Percentiles rank a stretch among this genome's conserved stretches.
Evolutionary conservation across 2,797 vertebrate genomes (phyloP).

Genomic region (Lagorchestes hirsutus): DNA sequence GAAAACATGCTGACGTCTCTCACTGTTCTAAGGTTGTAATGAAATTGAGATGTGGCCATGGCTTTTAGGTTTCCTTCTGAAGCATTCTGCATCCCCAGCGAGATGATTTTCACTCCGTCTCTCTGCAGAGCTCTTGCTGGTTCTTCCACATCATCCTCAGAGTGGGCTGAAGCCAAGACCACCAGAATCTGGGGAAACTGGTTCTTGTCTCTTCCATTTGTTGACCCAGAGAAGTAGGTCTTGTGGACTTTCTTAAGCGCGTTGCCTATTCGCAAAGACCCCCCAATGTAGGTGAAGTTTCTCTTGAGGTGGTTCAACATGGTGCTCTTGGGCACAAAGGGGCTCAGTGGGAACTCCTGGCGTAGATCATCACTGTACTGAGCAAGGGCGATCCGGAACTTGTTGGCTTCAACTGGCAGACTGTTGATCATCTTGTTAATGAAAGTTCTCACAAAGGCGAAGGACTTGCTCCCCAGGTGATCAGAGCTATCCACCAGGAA

Average conservation of each 20-base stretch:
- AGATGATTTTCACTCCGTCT: conserved; percentile 81
- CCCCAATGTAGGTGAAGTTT: conserved; percentile 73
- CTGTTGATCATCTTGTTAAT: conserved; percentile 82
- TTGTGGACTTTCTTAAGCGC: conserved; percentile 75
- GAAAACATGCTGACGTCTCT: conserved; percentile 71
- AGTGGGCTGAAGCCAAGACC: conserved; percentile 78
- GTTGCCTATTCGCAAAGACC: conserved; percentile 70
- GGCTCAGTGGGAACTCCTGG: conserved; percentile 73
- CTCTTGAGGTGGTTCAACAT: conserved; percentile 82
- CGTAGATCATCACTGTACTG: conserved; percentile 77
- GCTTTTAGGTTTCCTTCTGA: conserved; percentile 71
- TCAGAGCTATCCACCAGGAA: conserved; percentile 89
- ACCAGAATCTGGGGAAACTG: conserved; percentile 80
- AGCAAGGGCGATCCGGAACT: conserved; percentile 77
- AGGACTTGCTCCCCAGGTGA: conserved; percentile 73
- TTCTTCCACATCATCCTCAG: conserved; percentile 78
- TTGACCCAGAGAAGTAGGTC: conserved; percentile 69
- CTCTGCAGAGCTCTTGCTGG: conserved; percentile 64
- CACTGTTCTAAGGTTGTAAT: conserved; percentile 56
- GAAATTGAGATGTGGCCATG: conserved; percentile 77
- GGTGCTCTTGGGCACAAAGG: conserved; percentile 67
- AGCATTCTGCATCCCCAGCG: conserved; percentile 76
- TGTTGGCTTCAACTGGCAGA: conserved; percentile 84
- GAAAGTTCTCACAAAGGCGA: conserved; percentile 78
- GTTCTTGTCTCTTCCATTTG: conserved; percentile 68